These are phyloP conservation scores for Ptychadena robeensis DNA, from an alignment of 2,797 vertebrate species.

Conservation along the genomic window DNA sequence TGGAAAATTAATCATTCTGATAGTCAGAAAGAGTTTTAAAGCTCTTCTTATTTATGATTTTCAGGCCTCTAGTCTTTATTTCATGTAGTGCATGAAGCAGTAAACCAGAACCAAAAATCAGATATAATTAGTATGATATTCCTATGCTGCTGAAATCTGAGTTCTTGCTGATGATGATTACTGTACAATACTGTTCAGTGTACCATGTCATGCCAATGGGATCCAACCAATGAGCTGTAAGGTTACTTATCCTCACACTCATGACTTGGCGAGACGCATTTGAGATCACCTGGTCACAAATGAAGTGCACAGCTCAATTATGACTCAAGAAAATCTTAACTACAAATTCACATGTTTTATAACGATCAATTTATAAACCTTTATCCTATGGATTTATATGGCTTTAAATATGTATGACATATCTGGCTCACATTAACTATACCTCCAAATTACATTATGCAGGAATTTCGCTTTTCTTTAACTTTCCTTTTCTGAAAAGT, in stretches of 20 bases:
- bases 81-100: too few species aligned
- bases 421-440: conserved; percentile 50
- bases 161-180: too few species aligned
- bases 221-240: neutral
- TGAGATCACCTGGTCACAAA: neutral
- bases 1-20: too few species aligned
- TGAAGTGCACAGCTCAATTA: neutral
- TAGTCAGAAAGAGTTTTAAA: too few species aligned
- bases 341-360: conserved; percentile 38
- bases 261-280: neutral
- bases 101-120: neutral
- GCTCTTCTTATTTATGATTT: too few species aligned
- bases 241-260: neutral
- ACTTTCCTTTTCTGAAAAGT: conserved; percentile 59
- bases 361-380: conserved; percentile 28
- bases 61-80: too few species aligned
- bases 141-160: too few species aligned
- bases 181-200: too few species aligned
- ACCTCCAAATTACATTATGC: conserved; percentile 45
- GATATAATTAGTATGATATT: too few species aligned
- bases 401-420: conserved; percentile 33
- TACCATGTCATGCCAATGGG: neutral
- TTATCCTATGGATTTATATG: conserved; percentile 33
- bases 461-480: conserved; percentile 39
- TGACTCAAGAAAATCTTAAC: neutral